Evolutionary conservation across 2,888 invertebrate genomes (phyloP), one percentile per base, ranked within the genome.

Genomic region (Eutolmus rufibarbis): DNA sequence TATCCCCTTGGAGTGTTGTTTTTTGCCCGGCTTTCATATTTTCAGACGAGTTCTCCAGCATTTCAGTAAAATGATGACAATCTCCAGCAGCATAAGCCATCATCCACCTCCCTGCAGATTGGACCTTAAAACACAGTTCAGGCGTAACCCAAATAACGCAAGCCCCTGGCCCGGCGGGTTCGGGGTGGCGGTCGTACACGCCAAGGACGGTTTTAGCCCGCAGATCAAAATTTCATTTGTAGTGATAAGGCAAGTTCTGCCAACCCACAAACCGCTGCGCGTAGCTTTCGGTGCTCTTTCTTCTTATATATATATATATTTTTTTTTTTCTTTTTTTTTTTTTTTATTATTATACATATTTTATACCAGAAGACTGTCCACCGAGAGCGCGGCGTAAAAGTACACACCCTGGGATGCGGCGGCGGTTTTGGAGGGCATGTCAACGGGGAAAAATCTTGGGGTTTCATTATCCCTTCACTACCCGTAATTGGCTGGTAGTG

Each of bases 171-270:
- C 31, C 34, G 34, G 66, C 4, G 66, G 51, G 74, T 16, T 43
- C 43, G 43, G 74, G 85, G 40, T 46, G 28, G 51, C 19, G 46
- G 74, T 19, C 9, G 16, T 74, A 76, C 14, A 56, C 77, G 76
- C 28, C 14, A 66, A 66, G 74, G 74, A 14, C 46, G 86, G n/a
- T 14, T 86, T 51, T 57, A 57, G 31, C 40, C 77, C 66, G 78
- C 78, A 85, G 86, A 86, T 89, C 89, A 87, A 88, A 89, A 87
- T 88, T 89, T 88, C 88, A 88, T 87, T 87, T 87, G 66, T 5
- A 87, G 89, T 86, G 89, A 89, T 89, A 89, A 89, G 88, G 89
- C 88, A 88, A 89, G 89, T 89, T 89, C 87, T 87, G 88, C 87
- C 87, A 88, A 89, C 88, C 74, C n/a, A 34, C 34, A 7, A 74